Evolutionary conservation across 53 echinoderm and acorn worm species (phyloP), one percentile per base, ranked within the genome.

Genomic region (Mesocentrotus franciscanus): DNA sequence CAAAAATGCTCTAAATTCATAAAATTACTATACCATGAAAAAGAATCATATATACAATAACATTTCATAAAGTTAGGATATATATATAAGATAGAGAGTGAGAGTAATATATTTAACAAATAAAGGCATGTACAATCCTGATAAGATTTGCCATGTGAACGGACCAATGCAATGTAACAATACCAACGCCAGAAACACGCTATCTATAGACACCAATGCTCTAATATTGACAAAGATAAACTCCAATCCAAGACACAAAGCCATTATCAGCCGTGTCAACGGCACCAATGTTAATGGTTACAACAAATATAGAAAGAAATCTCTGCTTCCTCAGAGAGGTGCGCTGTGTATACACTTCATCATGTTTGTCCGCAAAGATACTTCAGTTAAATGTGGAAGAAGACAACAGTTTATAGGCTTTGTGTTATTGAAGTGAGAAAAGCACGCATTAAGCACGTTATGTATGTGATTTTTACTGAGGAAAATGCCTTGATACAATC

Each of bases 241-340:
- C 58, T 60, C 60, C 29, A 60, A 60, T 60, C 60, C n/a, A 29
- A 60, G 27, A 59, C 60, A 58, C 90, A 90, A 90, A 90, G 20
- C 90, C 60, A 90, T 90, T 90, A 60, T 90, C 90, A 90, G 90
- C 60, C 35, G 27, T 60, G 60, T 90, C 90, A 90, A 90, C 90
- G 16, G 20, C 29, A 90, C 60, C 59, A 60, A 90, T 90, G 59
- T 90, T 60, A 90, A 90, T 90, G 59, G 60, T 60, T 90, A 30
- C 32, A 30, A 36, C 90, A 90, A 90, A 90, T 60, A 90, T 87
- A 58, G 4, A 87, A n/a, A 87, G 24, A 87, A 87, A 87, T 90
- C 90, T 90, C 29, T 8, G 60, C 16, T 81, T 42, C 60, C 59
- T 58, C 29, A 32, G 14, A 36, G 58, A 90, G 60, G 58, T n/a